Base-by-base conservation (phyloP, 2,113 vertebrate genomes). In the Pelecanus crispus region DNA sequence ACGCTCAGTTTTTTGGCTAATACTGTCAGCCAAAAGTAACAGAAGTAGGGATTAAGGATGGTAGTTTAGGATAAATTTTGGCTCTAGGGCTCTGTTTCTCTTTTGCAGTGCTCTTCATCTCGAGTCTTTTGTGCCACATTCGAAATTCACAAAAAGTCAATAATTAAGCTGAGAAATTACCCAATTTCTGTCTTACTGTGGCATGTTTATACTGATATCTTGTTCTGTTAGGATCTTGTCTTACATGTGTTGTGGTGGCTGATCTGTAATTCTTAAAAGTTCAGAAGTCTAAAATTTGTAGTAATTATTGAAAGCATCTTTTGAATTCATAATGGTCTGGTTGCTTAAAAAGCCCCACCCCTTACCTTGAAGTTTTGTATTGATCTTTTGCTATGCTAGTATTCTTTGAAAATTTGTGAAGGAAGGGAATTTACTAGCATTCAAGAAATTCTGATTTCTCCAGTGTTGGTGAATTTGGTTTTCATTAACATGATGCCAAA, bases 201-300 rank as follows among this genome's bases (percentile, higher is more conserved):
- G 86, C 92, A 93, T 42, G 88, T 96, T 96, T 71, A 90, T 88
- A 72, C 87, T 88, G 61, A 58, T 90, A 62, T 1, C 47, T 91
- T 38, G 66, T 95, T 95, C 74, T 74, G 74, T 95, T 94, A 95
- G 95, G 95, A 83, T 73, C 90, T 81, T 82, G 94, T 95, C 87
- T 94, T 96, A 44, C 28, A 9, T 91, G 92, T 97, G 53, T 80
- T 90, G 74, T 96, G 91, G 53, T 95, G 78, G 45, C 84, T 88
- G 84, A 77, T 70, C 32, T 8, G 11, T 94, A 94, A 61, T 78
- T 82, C 34, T 66, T 74, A 87, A 90, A 44, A 81, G 85, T 25
- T 59, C 47, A 56, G 18, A 67, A 86, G 36, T 21, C 3, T 91
- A 62, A 79, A 32, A 49, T 85, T 81, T 58, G 5, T 68, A 47